Evolutionary conservation across 2,113 vertebrate species (phyloP), one percentile per base, ranked within the genome.

Genomic region (Cairina moschata): DNA sequence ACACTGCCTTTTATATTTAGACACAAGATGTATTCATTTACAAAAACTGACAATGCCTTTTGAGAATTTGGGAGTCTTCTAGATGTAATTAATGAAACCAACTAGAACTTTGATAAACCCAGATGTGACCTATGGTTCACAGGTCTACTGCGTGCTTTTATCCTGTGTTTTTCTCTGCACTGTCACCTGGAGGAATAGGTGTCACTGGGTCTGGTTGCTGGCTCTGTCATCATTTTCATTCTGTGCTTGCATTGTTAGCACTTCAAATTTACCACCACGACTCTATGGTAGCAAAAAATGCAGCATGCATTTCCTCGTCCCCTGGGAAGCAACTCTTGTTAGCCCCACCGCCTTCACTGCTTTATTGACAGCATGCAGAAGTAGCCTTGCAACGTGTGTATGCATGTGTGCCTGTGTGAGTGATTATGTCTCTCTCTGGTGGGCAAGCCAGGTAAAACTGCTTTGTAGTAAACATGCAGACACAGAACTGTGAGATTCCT

Each of bases 371-470:
- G 58, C 34, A 5, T 0, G 26, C 23, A 65, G 62, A 71, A 52
- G 54, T 34, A 81, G 17, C 40, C 8, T 50, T 36, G 1, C 14
- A 66, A 81, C 21, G 67, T 54, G 81, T 7, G 55, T 13, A 66
- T 23, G 42, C 11, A 6, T 11, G 25, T 1, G 48, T 54, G 83
- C 8, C 20, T 71, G 52, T 34, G 52, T 1, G 8, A 79, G 86
- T 38, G 52, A 60, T 26, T 28, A 79, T 88, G 69, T 83, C 71
- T 92, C 86, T 97, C 90, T 91, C 93, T 93, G 81, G 62, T 89
- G 91, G 91, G 92, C 67, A 87, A 93, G 74, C 40, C 83, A 94
- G 81, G 95, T 96, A 95, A 85, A 85, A 73, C 62, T 84, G 50
- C 71, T 80, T 76, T 68, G 22, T 56, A 34, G 50, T 4, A 86